A percentile compares a stretch with the other conserved stretches of the same genome.
Conservation (phyloP, 2,888 invertebrate genomes). For the Tribolium freemani region DNA sequence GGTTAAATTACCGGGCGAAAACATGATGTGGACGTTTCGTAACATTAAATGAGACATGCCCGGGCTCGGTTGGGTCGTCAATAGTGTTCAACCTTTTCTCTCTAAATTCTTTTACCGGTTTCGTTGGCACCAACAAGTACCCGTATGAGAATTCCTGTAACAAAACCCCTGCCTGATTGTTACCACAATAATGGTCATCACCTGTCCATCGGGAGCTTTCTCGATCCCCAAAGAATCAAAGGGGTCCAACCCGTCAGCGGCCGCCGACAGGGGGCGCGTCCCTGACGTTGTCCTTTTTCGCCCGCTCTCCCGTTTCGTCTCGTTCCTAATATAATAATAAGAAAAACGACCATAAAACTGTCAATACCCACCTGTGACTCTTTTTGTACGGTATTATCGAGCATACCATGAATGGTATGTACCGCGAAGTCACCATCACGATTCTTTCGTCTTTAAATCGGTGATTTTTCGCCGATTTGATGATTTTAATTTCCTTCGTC, state of each 20-base stretch:
- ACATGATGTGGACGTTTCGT: slow-evolving; percentile 67
- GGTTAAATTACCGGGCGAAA: slow-evolving; percentile 71
- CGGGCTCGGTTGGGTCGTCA: slow-evolving; percentile 63
- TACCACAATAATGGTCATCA: slow-evolving; percentile 23
- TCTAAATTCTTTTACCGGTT: slow-evolving; percentile 67
- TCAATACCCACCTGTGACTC: slow-evolving; percentile 54
- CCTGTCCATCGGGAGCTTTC: slow-evolving; percentile 85
- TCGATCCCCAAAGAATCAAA: slow-evolving; percentile 89
- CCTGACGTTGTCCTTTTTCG: slow-evolving; percentile 87
- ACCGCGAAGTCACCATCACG: slow-evolving; percentile 82
- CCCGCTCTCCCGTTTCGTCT: slow-evolving; percentile 64
- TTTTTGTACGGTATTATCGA: slow-evolving; percentile 87
- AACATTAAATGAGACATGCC: slow-evolving; percentile 42
- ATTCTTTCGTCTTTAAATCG: slow-evolving; percentile 85
- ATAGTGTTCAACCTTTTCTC: slow-evolving; percentile 66
- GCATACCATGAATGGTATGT: slow-evolving; percentile 87
- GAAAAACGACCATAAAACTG: background rate
- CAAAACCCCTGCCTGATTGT: background rate
- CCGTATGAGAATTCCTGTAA: slow-evolving; percentile 89
- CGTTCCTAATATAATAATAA: slow-evolving; percentile 46
- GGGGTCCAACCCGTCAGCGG: slow-evolving; percentile 87
- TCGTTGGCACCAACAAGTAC: slow-evolving; percentile 84
- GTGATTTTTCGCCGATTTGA: slow-evolving; percentile 75
- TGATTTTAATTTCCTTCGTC: slow-evolving; percentile 73
- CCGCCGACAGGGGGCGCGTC: slow-evolving; percentile 85